These are phyloP conservation scores for Ceratina calcarata DNA, from an alignment of 1,140 invertebrate species.

Conservation along the genomic window DNA sequence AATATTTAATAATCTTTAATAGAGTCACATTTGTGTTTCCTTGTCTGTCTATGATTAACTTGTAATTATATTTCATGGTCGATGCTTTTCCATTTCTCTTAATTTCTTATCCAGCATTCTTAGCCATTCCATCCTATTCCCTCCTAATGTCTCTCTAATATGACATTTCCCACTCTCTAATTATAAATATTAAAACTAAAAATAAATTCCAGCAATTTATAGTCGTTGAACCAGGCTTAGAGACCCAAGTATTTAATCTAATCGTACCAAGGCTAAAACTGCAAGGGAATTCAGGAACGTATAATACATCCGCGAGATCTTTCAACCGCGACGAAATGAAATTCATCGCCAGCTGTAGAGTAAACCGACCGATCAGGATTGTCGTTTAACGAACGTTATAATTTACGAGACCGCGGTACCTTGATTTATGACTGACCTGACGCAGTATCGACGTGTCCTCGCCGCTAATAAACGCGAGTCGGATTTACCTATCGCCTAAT, in stretches of 20 bases:
- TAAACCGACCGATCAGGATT: constrained; percentile 37
- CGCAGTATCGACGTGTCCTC: not conserved
- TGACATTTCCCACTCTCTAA: no score
- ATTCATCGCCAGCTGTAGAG: constrained; percentile 18
- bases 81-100: no score
- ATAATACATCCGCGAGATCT: constrained; percentile 15
- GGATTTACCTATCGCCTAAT: constrained; percentile 26
- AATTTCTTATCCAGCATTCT: no score
- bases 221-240: not conserved
- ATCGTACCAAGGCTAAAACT: constrained; percentile 21
- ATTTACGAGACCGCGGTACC: constrained; percentile 30
- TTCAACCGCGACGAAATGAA: constrained; percentile 40
- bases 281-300: constrained; percentile 15
- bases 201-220: not conserved
- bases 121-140: no score
- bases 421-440: constrained; percentile 29
- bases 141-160: no score
- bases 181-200: not conserved
- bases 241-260: not conserved
- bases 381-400: constrained; percentile 47
- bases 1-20: no score
- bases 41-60: no score
- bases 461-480: constrained; percentile 27
- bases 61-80: no score
- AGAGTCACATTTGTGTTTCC: no score